Base-by-base conservation (phyloP, 1,140 invertebrate genomes). In the Tetranychus cinnabarinus region DNA sequence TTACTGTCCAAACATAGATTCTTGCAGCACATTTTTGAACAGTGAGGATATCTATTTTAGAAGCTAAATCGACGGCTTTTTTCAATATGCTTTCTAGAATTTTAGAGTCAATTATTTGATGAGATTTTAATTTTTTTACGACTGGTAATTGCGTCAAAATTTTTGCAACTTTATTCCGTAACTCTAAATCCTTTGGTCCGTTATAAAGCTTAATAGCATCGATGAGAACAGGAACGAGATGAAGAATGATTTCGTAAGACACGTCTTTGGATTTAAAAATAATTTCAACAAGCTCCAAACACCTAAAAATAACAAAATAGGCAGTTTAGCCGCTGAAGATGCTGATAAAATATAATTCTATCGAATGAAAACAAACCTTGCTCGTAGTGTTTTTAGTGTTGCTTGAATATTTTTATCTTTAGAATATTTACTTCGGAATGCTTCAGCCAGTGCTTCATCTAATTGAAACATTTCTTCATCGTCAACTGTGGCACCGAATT, bases 381-480 rank as follows among this genome's bases (percentile, higher is more conserved):
- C 23, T 42, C 39, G 5, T 10, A 42, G 10, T 4, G n/a, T 33
- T 23, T 52, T 33, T 31, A 33, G n/a, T n/a, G 13, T 52, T 1
- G 50, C 50, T 52, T 52, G 13, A 2, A n/a, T 33, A n/a, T 52
- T 13, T 52, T 7, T 31, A 23, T n/a, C 50, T 1, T 7, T 33
- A 6, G 39, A 42, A 6, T 31, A 33, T 52, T 56, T 56, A 36
- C 33, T 36, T 12, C 55, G 55, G 35, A 56, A 56, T 31, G 55
- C 55, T 10, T 35, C 55, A 35, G 55, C 33, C 2, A 56, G n/a
- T 15, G 55, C 55, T 39, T 56, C 55, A 36, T 56, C 55, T 4
- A 56, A 33, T 56, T 56, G 55, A n/a, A 56, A 36, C 55, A 56
- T 56, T 56, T 56, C 55, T 13, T 56, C 55, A 39, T 56, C 55